Percentiles rank a stretch among this genome's conserved stretches.
Evolutionary conservation across 2,888 invertebrate genomes (phyloP).

Genomic region (Ametastegia equiseti): DNA sequence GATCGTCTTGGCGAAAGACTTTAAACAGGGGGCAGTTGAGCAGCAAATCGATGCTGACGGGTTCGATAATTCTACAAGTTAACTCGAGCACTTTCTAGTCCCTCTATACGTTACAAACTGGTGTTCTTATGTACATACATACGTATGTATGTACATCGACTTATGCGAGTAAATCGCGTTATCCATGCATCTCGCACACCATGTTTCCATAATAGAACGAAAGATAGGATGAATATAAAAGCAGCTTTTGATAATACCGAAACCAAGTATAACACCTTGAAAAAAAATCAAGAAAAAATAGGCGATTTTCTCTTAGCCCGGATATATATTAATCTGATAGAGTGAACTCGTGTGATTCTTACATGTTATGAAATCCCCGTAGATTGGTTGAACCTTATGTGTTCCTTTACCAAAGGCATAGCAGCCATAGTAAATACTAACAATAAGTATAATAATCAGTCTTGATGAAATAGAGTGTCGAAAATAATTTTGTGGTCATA

Average conservation of each 20-base stretch:
- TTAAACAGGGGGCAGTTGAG: conserved; percentile 8
- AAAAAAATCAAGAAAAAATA: neutral
- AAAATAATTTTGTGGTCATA: neutral
- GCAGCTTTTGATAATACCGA: neutral
- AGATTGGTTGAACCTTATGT: neutral
- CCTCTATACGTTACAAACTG: neutral
- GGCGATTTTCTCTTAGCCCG: neutral
- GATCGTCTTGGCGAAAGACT: conserved; percentile 32
- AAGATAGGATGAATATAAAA: neutral
- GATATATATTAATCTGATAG: neutral
- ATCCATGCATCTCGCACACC: neutral
- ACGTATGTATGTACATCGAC: no score
- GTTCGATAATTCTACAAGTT: conserved; percentile 9
- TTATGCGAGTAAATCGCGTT: no score
- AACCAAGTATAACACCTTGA: no score
- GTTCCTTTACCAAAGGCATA: neutral
- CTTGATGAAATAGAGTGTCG: neutral
- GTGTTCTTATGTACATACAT: neutral
- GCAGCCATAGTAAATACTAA: neutral
- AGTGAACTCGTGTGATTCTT: neutral
- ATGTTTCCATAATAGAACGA: neutral
- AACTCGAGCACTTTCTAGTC: conserved; percentile 20
- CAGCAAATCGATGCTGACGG: conserved; percentile 31
- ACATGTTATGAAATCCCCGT: conserved; percentile 3
- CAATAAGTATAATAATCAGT: neutral